These are phyloP conservation scores for Onychomys arenicola DNA, from an alignment of 2,797 vertebrate genomes.

Conservation along the genomic window DNA sequence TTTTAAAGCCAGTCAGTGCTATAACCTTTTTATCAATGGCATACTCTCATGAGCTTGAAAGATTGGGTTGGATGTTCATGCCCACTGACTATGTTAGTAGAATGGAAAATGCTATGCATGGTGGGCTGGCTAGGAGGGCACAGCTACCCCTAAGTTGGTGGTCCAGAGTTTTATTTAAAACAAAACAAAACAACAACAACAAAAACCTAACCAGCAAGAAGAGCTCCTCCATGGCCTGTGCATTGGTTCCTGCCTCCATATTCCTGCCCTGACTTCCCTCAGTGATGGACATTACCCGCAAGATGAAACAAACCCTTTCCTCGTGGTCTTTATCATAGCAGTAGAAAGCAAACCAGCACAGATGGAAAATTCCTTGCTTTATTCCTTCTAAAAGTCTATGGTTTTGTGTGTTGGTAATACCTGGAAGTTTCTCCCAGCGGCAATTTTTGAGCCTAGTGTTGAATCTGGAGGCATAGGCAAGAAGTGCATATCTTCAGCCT, in stretches of 20 bases:
- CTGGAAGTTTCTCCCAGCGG: constrained; percentile 8
- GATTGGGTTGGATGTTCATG: neutral
- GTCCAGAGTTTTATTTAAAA: neutral
- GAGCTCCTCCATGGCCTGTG: neutral
- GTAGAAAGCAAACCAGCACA: neutral
- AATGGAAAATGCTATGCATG: neutral
- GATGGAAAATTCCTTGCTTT: constrained; percentile 17
- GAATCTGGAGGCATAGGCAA: neutral
- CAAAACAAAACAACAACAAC: too few species aligned
- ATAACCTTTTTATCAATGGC: neutral
- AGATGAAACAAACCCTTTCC: too few species aligned
- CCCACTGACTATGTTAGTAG: neutral
- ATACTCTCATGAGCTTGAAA: neutral
- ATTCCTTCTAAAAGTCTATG: neutral
- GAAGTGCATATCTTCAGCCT: neutral
- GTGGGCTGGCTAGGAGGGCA: neutral
- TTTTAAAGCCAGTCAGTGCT: neutral
- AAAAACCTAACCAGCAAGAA: too few species aligned
- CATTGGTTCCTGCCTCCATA: neutral
- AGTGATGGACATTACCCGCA: neutral
- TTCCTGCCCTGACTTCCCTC: neutral
- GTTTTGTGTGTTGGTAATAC: constrained; percentile 27
- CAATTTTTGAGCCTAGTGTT: neutral
- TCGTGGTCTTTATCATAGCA: neutral
- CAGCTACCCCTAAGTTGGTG: neutral